phyloP scores from a whole-genome alignment of 1,140 invertebrate species.

The Magallana angulata region DNA sequence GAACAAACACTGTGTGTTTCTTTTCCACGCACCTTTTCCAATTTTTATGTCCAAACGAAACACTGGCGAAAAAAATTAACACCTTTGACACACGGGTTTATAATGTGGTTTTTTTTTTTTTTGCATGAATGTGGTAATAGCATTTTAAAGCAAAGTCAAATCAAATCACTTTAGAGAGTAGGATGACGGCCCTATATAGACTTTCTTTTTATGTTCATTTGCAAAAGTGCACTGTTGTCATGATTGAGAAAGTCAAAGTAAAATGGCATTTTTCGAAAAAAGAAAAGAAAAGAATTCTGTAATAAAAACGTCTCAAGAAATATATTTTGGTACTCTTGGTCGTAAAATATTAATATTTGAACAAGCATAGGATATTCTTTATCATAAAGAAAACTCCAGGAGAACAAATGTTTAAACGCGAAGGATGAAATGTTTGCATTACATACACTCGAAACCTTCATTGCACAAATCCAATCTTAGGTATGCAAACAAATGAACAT shows the following conservation, averaged over 20 bases:
- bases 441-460: background rate
- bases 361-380: too few species aligned
- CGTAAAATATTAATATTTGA: too few species aligned
- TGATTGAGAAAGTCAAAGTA: background rate
- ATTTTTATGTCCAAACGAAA: background rate
- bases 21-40: background rate
- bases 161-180: background rate
- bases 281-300: background rate
- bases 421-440: background rate
- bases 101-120: background rate
- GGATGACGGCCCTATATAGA: background rate
- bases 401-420: background rate
- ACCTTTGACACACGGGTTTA: background rate
- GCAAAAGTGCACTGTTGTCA: background rate
- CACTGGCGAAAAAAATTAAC: background rate
- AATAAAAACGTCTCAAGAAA: background rate
- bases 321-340: too few species aligned
- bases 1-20: background rate
- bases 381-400: too few species aligned
- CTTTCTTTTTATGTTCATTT: background rate
- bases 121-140: background rate
- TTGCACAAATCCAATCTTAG: constrained; percentile 8
- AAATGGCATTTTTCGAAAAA: background rate
- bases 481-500: background rate
- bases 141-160: background rate